These are phyloP conservation scores for Phania funesta DNA, from an alignment of 2,888 invertebrate species.

Conservation along the genomic window DNA sequence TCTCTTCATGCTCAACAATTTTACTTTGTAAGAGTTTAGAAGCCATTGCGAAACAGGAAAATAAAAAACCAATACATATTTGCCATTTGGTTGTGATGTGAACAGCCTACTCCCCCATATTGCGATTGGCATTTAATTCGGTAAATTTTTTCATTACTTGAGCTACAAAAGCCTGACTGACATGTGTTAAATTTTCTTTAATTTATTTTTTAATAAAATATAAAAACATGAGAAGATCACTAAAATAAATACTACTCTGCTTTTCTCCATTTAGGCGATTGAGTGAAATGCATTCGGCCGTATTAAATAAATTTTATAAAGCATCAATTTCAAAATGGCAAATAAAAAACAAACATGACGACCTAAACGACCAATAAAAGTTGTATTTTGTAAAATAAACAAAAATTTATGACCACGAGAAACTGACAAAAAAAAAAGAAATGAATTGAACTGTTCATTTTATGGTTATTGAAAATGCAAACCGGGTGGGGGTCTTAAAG, in stretches of 20 bases:
- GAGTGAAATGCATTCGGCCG: not conserved
- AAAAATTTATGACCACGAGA: slow-evolving; percentile 22
- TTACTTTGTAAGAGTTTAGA: no score
- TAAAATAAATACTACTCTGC: not conserved
- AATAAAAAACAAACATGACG: not conserved
- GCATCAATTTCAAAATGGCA: not conserved
- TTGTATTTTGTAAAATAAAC: slow-evolving; percentile 24
- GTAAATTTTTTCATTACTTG: not conserved
- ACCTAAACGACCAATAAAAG: slow-evolving; percentile 11
- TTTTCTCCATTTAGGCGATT: not conserved
- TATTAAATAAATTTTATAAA: not conserved
- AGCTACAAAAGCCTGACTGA: no score
- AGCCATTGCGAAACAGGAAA: no score
- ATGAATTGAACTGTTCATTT: not conserved
- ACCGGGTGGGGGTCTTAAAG: not conserved
- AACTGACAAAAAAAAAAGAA: slow-evolving; percentile 8
- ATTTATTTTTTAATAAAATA: not conserved
- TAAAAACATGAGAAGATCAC: not conserved
- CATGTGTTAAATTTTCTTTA: not conserved
- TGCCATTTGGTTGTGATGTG: no score
- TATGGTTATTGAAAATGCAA: no score
- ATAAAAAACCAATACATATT: no score
- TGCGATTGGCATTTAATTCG: no score
- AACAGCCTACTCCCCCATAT: no score
- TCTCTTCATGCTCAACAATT: no score